phyloP scores from a whole-genome alignment of 1,140 invertebrate genomes.

The Lepidostoma basale region DNA sequence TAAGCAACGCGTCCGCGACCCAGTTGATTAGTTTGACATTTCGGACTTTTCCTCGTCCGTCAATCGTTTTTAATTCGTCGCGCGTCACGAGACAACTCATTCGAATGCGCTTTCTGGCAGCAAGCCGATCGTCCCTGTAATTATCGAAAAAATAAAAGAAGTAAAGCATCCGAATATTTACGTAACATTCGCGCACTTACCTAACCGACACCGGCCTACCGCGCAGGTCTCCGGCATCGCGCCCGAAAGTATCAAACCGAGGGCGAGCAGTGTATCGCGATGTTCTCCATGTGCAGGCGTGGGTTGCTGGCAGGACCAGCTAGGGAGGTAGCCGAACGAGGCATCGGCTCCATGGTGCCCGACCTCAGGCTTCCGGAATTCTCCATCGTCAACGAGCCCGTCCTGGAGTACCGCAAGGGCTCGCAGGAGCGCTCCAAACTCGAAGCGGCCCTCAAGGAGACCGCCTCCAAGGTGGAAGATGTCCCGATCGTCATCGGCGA shows the following conservation, averaged over 20 bases:
- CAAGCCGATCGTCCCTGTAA: constrained; percentile 3
- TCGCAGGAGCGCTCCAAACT: constrained; percentile 82
- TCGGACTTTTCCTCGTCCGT: no score
- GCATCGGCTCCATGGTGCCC: constrained; percentile 67
- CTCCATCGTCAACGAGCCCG: constrained; percentile 78
- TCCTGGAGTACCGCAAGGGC: constrained; percentile 80
- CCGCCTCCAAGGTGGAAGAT: constrained; percentile 72
- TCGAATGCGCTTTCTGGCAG: constrained; percentile 21
- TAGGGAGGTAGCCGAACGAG: constrained; percentile 51
- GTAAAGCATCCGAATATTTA: constrained; percentile 25
- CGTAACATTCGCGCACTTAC: constrained; percentile 45
- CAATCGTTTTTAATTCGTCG: constrained; percentile 30
- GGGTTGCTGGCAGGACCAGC: constrained; percentile 10
- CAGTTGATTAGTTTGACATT: constrained; percentile 32
- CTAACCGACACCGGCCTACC: constrained; percentile 40
- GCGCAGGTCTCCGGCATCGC: constrained; percentile 10
- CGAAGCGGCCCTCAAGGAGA: constrained; percentile 73
- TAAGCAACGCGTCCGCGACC: neutral
- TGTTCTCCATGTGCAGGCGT: constrained; percentile 35
- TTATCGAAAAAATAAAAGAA: constrained; percentile 23
- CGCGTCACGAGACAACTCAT: constrained; percentile 1
- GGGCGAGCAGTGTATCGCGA: constrained; percentile 12
- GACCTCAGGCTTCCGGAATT: constrained; percentile 71
- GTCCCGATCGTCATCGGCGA: constrained; percentile 93
- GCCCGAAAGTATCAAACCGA: neutral